These are phyloP conservation scores for Amblyteles armatorius DNA, from an alignment of 2,888 invertebrate genomes.

Conservation along the genomic window DNA sequence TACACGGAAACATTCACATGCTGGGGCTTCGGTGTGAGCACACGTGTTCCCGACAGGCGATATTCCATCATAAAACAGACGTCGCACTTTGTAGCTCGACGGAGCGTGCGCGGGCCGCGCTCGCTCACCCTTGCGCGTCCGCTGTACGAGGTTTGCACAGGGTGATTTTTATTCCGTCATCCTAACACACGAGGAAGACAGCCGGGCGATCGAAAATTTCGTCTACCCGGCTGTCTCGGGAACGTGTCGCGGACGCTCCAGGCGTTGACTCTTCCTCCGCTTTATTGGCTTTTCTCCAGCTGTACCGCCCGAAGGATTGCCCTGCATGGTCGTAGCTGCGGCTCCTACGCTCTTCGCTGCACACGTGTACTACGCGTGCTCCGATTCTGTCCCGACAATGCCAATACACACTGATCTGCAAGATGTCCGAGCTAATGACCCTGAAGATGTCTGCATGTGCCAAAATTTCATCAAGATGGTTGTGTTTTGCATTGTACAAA, in stretches of 20 bases:
- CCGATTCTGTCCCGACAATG: background rate
- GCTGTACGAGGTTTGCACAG: constrained; percentile 61
- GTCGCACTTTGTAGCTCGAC: constrained; percentile 65
- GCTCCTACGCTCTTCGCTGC: background rate
- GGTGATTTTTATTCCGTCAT: constrained; percentile 63
- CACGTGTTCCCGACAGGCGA: constrained; percentile 73
- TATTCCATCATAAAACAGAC: constrained; percentile 72
- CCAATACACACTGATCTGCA: constrained; percentile 25
- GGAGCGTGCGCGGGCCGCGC: constrained; percentile 32
- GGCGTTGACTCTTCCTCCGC: constrained; percentile 37
- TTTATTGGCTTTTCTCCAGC: constrained; percentile 39
- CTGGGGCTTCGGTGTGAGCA: constrained; percentile 36
- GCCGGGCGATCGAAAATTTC: constrained; percentile 34
- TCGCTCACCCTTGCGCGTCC: constrained; percentile 31
- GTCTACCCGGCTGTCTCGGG: constrained; percentile 28
- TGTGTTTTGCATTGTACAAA: no score
- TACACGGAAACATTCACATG: constrained; percentile 14
- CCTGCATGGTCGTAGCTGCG: background rate
- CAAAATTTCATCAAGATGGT: no score
- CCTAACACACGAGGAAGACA: constrained; percentile 35
- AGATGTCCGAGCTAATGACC: no score
- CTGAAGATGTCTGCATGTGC: no score
- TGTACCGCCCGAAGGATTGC: background rate
- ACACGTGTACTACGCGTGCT: background rate
- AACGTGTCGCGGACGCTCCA: constrained; percentile 26